Percentiles rank a stretch among this genome's conserved stretches.
Evolutionary conservation across 2,888 invertebrate genomes (phyloP).

Genomic region (Aporophyla lueneburgensis): DNA sequence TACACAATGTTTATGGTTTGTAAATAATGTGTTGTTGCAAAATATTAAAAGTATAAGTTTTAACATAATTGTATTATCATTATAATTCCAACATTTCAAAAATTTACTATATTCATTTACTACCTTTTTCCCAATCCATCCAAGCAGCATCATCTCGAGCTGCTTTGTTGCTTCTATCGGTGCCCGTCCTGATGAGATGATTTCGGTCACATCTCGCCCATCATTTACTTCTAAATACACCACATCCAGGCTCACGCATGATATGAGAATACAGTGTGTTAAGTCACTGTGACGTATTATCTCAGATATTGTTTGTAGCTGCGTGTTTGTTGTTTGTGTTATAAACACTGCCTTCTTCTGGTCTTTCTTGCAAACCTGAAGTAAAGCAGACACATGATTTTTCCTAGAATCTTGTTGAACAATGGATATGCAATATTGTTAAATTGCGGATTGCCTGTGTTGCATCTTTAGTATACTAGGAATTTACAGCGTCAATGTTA

Average conservation of each 20-base stretch:
- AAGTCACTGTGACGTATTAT: conserved; percentile 92
- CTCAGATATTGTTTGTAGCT: conserved; percentile 90
- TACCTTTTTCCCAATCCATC: conserved; percentile 92
- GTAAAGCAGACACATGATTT: conserved; percentile 24
- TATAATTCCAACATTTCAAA: not conserved
- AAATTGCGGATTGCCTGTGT: not conserved
- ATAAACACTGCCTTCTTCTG: conserved; percentile 90
- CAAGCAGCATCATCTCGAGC: conserved; percentile 78
- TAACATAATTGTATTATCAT: not conserved
- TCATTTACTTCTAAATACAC: conserved; percentile 87
- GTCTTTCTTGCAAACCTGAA: conserved; percentile 80
- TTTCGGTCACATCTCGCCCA: conserved; percentile 82
- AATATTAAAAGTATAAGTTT: not conserved
- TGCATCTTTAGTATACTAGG: not conserved
- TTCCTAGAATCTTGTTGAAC: not conserved
- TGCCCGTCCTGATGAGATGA: conserved; percentile 79
- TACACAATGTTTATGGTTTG: not conserved
- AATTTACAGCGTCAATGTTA: not conserved
- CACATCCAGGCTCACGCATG: conserved; percentile 90
- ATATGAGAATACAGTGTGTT: conserved; percentile 91
- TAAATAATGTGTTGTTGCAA: not conserved
- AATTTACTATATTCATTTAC: not conserved
- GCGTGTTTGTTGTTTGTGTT: conserved; percentile 89
- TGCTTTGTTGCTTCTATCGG: conserved; percentile 79
- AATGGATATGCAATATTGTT: not conserved